These are phyloP conservation scores for Scomber japonicus DNA, from an alignment of 2,113 vertebrate species.

Conservation along the genomic window DNA sequence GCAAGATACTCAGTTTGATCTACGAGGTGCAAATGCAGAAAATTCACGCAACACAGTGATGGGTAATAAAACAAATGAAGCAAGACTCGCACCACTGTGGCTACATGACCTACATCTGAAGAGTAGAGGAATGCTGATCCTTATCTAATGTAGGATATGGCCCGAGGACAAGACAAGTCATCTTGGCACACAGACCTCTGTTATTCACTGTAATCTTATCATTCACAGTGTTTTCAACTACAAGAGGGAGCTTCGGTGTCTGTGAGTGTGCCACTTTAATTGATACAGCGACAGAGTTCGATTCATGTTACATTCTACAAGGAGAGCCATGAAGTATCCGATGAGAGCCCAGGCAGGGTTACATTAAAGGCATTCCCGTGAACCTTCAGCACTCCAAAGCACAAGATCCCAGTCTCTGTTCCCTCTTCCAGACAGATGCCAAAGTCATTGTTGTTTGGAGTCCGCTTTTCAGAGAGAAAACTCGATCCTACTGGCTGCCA, in stretches of 20 bases:
- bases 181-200: conserved; percentile 59
- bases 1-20: conserved; percentile 45
- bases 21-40: conserved; percentile 44
- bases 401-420: conserved; percentile 64
- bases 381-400: conserved; percentile 62
- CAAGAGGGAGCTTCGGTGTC: conserved; percentile 32
- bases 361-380: conserved; percentile 81
- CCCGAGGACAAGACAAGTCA: conserved; percentile 69
- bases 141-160: conserved; percentile 72
- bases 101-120: conserved; percentile 78
- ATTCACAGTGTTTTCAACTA: conserved; percentile 45
- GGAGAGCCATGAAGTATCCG: conserved; percentile 66
- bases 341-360: conserved; percentile 66
- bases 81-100: conserved; percentile 47
- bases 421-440: conserved; percentile 81
- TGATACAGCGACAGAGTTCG: conserved; percentile 59
- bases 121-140: conserved; percentile 68
- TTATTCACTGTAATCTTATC: conserved; percentile 56
- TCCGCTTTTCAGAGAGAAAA: conserved; percentile 75
- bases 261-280: conserved; percentile 62
- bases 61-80: conserved; percentile 68
- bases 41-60: conserved; percentile 48
- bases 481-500: conserved; percentile 75
- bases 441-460: conserved; percentile 79
- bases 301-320: conserved; percentile 64